Evolutionary conservation across 2,113 vertebrate species (phyloP).

Genomic region (Elanus axillaris): DNA sequence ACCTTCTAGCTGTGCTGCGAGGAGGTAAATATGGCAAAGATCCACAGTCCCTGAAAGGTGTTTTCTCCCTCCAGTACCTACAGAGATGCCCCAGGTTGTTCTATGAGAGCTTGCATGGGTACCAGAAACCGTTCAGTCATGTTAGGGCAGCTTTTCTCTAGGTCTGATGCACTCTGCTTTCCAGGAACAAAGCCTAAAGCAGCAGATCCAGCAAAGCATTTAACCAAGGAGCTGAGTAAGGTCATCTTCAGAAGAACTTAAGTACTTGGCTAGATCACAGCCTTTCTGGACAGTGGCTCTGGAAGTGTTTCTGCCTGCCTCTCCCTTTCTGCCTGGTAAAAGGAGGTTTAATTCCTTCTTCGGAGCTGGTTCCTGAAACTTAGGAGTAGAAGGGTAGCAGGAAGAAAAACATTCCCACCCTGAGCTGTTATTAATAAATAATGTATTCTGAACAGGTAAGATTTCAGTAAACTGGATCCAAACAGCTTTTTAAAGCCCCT

Average conservation of each 20-base stretch:
- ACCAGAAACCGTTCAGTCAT: neutral
- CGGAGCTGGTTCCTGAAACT: neutral
- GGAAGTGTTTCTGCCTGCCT: neutral
- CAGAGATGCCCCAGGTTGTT: neutral
- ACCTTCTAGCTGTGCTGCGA: neutral
- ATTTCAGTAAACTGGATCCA: neutral
- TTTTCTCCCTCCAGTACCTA: neutral
- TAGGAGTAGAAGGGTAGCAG: neutral
- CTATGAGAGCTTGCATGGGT: accelerated
- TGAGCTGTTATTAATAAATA: neutral
- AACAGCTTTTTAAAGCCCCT: slow-evolving; percentile 39
- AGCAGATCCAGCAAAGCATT: neutral
- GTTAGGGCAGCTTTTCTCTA: neutral
- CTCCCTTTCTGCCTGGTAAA: neutral
- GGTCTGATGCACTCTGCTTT: neutral
- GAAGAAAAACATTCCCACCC: neutral
- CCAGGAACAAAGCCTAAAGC: neutral
- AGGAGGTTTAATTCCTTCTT: neutral
- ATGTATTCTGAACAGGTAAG: neutral
- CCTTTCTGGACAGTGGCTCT: neutral
- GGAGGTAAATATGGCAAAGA: neutral
- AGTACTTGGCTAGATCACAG: neutral
- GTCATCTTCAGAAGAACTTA: neutral
- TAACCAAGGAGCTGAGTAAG: neutral
- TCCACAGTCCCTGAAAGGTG: neutral